These are phyloP conservation scores for Saccostrea echinata DNA, from an alignment of 1,140 invertebrate genomes.

Conservation along the genomic window DNA sequence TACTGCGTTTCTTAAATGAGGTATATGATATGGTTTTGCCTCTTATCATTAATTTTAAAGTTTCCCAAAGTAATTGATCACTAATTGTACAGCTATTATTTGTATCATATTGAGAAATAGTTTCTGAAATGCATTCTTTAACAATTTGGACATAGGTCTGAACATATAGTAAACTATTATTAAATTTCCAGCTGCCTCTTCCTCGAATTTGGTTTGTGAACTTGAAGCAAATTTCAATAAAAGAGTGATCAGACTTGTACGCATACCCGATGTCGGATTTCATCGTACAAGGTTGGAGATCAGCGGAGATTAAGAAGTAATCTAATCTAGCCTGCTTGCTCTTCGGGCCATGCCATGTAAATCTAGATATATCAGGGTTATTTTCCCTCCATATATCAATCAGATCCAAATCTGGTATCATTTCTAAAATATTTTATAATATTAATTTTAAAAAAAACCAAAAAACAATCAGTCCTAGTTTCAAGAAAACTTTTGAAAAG, in stretches of 20 bases:
- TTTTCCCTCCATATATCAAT: conserved; percentile 41
- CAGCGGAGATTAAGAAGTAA: too few relatives aligned
- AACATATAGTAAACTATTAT: conserved; percentile 45
- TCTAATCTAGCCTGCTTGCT: too few relatives aligned
- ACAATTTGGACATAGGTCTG: conserved; percentile 11
- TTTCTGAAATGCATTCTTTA: conserved; percentile 36
- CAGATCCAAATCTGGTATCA: neutral
- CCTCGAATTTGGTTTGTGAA: conserved; percentile 29
- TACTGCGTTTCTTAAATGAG: conserved; percentile 38
- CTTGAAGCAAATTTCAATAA: conserved; percentile 46
- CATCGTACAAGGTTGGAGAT: neutral
- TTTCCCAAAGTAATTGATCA: too few relatives aligned
- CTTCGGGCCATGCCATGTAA: conserved; percentile 10
- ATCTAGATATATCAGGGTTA: neutral
- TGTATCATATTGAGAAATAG: conserved; percentile 5
- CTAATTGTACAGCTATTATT: too few relatives aligned
- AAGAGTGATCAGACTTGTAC: too few relatives aligned
- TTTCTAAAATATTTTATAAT: neutral
- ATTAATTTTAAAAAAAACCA: too few relatives aligned
- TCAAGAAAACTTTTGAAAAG: neutral
- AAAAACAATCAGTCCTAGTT: neutral
- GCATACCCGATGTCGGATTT: conserved; percentile 27
- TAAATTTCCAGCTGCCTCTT: conserved; percentile 48
- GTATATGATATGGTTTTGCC: conserved; percentile 47
- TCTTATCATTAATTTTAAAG: conserved; percentile 46